Percentiles rank a stretch among this genome's conserved stretches.
These are phyloP conservation scores for Melanostoma scalare DNA, from an alignment of 2,888 invertebrate genomes.

Conservation along the genomic window DNA sequence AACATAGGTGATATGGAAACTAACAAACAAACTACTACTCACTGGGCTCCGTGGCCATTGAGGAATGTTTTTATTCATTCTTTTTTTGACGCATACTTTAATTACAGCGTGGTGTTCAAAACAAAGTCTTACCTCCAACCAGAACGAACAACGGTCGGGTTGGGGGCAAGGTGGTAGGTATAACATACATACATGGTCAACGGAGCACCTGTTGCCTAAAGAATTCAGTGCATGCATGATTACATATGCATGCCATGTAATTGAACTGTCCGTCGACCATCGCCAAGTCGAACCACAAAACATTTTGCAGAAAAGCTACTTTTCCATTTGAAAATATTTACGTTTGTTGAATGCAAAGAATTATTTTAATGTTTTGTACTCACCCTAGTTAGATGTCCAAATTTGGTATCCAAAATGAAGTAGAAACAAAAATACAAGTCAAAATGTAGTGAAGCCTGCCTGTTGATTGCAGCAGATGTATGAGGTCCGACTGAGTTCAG, in stretches of 20 bases:
- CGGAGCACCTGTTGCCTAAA: constrained; percentile 63
- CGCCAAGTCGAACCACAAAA: background rate
- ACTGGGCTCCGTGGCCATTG: constrained; percentile 36
- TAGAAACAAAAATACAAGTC: background rate
- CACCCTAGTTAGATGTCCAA: constrained; percentile 50
- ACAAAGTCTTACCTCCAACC: background rate
- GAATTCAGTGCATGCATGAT: constrained; percentile 45
- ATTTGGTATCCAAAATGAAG: constrained; percentile 55
- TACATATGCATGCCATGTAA: constrained; percentile 27
- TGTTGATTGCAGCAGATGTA: background rate
- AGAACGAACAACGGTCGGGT: constrained; percentile 20
- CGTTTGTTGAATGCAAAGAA: background rate
- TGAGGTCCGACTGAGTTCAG: background rate
- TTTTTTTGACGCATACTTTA: background rate
- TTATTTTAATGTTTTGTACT: constrained; percentile 6
- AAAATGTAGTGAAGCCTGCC: constrained; percentile 15
- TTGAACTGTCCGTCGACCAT: constrained; percentile 1
- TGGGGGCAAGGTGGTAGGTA: constrained; percentile 1
- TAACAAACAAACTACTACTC: constrained; percentile 3
- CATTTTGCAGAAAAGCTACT: background rate
- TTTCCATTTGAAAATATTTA: background rate
- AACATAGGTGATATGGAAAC: constrained; percentile 8
- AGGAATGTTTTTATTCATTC: constrained; percentile 37
- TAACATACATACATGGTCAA: constrained; percentile 38
- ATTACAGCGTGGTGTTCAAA: constrained; percentile 9